phyloP scores from a whole-genome alignment of 2,797 vertebrate genomes.

The Coendou prehensilis region DNA sequence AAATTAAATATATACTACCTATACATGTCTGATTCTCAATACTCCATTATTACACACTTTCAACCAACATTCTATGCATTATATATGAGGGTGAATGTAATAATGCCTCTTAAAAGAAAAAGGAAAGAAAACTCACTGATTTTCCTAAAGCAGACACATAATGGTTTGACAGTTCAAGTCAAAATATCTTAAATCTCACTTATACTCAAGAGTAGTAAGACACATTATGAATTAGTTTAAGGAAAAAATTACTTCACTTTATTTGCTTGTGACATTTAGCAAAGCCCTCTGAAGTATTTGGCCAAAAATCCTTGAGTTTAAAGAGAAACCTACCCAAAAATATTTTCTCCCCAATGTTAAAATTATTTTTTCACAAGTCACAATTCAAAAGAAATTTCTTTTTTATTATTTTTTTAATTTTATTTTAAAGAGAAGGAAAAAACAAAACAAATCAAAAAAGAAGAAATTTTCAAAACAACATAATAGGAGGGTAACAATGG shows the following conservation, averaged over 20 bases:
- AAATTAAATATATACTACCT: slow-evolving; percentile 53
- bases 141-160: slow-evolving; percentile 39
- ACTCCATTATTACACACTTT: neutral
- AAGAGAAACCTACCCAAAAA: slow-evolving; percentile 74
- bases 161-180: slow-evolving; percentile 54
- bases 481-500: too few species aligned
- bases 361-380: slow-evolving; percentile 68
- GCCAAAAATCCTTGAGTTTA: slow-evolving; percentile 74
- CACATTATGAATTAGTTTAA: neutral
- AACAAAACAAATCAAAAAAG: too few species aligned
- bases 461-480: too few species aligned
- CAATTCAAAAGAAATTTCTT: slow-evolving; percentile 62
- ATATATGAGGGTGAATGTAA: accelerated
- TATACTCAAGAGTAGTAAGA: slow-evolving; percentile 77
- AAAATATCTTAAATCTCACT: slow-evolving; percentile 21
- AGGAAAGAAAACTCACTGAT: neutral
- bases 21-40: neutral
- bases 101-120: slow-evolving; percentile 69
- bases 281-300: slow-evolving; percentile 67
- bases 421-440: too few species aligned
- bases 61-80: slow-evolving; percentile 38
- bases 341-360: slow-evolving; percentile 78
- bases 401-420: too few species aligned
- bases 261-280: slow-evolving; percentile 81
- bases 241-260: slow-evolving; percentile 17